Evolutionary conservation across 2,797 vertebrate genomes (phyloP).

Genomic region (Gymnocypris eckloni): DNA sequence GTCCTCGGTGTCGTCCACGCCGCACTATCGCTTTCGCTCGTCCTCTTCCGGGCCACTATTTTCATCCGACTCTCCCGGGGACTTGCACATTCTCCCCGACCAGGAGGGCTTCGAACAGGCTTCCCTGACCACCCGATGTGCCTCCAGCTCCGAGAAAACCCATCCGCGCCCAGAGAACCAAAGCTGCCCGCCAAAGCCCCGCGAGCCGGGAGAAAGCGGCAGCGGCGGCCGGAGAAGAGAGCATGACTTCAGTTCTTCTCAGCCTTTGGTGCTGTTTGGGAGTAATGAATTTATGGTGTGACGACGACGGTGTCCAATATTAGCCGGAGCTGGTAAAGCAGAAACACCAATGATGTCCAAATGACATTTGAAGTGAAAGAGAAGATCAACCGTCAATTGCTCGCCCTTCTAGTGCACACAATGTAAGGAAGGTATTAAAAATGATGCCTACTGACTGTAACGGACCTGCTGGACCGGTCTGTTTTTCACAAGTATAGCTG

Average conservation of each 20-base stretch:
- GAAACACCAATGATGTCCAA: background rate
- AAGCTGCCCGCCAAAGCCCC: conserved; percentile 79
- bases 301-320: conserved; percentile 58
- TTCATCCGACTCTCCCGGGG: conserved; percentile 73
- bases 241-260: conserved; percentile 79
- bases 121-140: conserved; percentile 81
- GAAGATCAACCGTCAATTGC: background rate
- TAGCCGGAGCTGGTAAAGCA: conserved; percentile 18
- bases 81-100: conserved; percentile 64
- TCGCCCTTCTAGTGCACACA: background rate
- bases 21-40: conserved; percentile 87
- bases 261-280: conserved; percentile 88
- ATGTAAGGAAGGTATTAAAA: background rate
- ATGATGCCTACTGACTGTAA: conserved; percentile 49
- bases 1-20: conserved; percentile 74
- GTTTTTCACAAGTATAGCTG: conserved; percentile 15
- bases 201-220: conserved; percentile 78
- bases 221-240: conserved; percentile 76
- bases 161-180: conserved; percentile 88
- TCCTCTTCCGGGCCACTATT: conserved; percentile 85
- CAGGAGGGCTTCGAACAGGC: conserved; percentile 72
- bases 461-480: conserved; percentile 61
- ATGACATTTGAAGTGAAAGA: background rate
- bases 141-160: conserved; percentile 86
- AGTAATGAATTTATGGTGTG: conserved; percentile 97